Conservation (phyloP, 2,888 invertebrate species). For the Mechanitis mazaeus region DNA sequence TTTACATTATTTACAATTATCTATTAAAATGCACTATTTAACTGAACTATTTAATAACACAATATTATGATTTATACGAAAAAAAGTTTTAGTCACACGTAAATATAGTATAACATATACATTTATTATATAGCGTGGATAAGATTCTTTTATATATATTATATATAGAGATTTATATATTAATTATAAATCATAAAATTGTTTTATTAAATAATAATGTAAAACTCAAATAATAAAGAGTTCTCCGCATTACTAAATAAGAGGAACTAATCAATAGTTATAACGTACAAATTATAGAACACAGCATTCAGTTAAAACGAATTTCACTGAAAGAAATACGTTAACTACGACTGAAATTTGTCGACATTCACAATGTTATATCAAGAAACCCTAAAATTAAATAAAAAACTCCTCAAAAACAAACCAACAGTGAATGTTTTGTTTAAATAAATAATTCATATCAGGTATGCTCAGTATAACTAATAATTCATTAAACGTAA, state of each 20-base stretch:
- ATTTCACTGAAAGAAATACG: neutral
- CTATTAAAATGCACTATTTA: conserved; percentile 54
- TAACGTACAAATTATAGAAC: conserved; percentile 34
- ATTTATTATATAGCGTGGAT: neutral
- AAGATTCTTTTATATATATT: neutral
- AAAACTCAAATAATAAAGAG: conserved; percentile 29
- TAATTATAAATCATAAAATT: conserved; percentile 19
- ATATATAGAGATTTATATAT: too few relatives aligned
- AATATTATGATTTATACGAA: conserved; percentile 16
- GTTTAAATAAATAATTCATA: conserved; percentile 8
- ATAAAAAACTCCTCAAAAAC: conserved; percentile 36
- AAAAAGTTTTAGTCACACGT: too few relatives aligned
- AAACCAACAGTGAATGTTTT: conserved; percentile 34
- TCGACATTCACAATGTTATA: neutral
- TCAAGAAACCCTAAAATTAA: conserved; percentile 36
- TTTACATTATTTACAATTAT: conserved; percentile 64
- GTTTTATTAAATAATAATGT: conserved; percentile 22
- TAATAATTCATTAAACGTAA: conserved; percentile 21
- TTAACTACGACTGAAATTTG: neutral
- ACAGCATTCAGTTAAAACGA: conserved; percentile 34
- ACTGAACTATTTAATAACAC: conserved; percentile 26
- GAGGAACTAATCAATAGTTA: conserved; percentile 39
- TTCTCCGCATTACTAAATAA: conserved; percentile 30
- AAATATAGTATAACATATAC: neutral
- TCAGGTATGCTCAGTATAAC: neutral